Conservation (phyloP, 2,888 invertebrate genomes). For the Schizaphis graminum region DNA sequence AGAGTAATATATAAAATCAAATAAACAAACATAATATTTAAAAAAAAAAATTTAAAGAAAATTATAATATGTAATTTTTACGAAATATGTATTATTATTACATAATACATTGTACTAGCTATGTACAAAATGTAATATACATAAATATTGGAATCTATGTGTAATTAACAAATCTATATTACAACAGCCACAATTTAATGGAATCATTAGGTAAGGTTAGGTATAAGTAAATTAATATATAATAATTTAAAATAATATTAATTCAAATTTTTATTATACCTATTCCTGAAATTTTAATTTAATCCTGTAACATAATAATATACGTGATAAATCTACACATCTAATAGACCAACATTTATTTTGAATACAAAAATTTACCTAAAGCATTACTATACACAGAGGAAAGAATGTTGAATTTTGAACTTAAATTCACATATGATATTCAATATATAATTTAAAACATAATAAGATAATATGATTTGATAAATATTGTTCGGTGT, state of each 20-base stretch:
- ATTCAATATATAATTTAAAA: not conserved
- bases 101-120: not conserved
- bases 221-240: too few relatives aligned
- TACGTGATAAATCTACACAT: too few relatives aligned
- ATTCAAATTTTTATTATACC: not conserved
- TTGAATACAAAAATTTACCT: too few relatives aligned
- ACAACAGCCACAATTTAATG: not conserved
- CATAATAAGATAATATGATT: not conserved
- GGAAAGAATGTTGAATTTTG: not conserved
- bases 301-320: not conserved
- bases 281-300: not conserved
- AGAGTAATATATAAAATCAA: not conserved
- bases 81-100: not conserved
- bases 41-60: not conserved
- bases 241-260: not conserved
- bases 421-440: not conserved
- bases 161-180: not conserved
- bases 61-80: not conserved
- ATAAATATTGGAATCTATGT: not conserved
- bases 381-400: too few relatives aligned
- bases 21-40: not conserved
- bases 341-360: too few relatives aligned
- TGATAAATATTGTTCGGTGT: not conserved
- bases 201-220: too few relatives aligned
- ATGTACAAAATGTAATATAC: not conserved